These are phyloP conservation scores for Caenorhabditis macrosperma DNA, from an alignment of 2,888 invertebrate species.

Conservation along the genomic window DNA sequence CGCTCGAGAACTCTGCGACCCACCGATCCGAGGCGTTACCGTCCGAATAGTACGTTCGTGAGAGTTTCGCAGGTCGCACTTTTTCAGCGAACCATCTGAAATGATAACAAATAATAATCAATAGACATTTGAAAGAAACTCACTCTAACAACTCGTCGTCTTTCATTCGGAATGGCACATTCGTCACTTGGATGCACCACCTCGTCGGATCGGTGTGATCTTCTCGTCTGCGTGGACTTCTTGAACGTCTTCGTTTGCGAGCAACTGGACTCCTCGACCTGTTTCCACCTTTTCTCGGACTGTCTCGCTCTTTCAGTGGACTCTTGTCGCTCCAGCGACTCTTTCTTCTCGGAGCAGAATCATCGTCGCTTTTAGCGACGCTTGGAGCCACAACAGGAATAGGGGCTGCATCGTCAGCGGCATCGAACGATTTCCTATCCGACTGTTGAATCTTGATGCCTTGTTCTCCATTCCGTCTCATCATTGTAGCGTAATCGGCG, in stretches of 20 bases:
- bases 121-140: no score
- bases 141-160: conserved; percentile 70
- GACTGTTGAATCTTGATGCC: conserved; percentile 71
- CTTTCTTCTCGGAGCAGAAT: conserved; percentile 17
- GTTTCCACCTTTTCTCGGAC: conserved; percentile 22
- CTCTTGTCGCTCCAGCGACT: conserved; percentile 30
- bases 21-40: conserved; percentile 74
- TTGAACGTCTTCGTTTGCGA: conserved; percentile 21
- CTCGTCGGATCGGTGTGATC: conserved; percentile 64
- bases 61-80: conserved; percentile 62
- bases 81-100: conserved; percentile 63
- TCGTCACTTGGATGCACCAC: conserved; percentile 70
- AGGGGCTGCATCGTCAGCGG: conserved; percentile 61
- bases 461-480: conserved; percentile 68
- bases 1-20: conserved; percentile 74
- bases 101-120: not conserved
- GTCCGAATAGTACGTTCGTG: conserved; percentile 67
- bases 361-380: conserved; percentile 12
- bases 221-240: conserved; percentile 20
- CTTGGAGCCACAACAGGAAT: conserved; percentile 82
- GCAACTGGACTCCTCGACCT: conserved; percentile 41
- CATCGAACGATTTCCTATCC: conserved; percentile 61
- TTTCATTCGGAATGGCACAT: conserved; percentile 72
- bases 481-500: conserved; percentile 64
- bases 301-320: not conserved